These are phyloP conservation scores for Cuniculus paca DNA, from an alignment of 2,797 vertebrate genomes.

Conservation along the genomic window DNA sequence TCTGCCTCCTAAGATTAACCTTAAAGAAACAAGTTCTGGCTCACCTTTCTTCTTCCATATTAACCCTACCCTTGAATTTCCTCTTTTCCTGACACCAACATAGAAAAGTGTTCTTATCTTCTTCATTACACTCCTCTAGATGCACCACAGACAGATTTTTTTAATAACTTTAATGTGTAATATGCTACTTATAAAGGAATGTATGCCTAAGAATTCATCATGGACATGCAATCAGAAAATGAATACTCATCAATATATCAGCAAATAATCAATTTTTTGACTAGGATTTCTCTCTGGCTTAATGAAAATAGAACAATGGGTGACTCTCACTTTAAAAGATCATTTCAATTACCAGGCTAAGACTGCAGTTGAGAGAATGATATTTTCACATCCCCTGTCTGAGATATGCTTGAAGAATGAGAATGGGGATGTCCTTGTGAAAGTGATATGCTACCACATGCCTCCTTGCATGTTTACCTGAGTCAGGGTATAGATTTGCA, in stretches of 20 bases:
- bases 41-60: not conserved
- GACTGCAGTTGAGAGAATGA: not conserved
- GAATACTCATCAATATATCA: not conserved
- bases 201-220: not conserved
- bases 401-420: not conserved
- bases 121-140: not conserved
- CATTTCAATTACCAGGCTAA: not conserved
- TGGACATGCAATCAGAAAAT: not conserved
- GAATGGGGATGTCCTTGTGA: not conserved
- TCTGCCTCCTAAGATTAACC: not conserved
- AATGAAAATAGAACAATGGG: not conserved
- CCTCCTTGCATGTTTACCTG: not conserved
- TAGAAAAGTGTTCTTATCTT: not conserved
- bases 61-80: not conserved
- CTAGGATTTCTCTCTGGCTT: not conserved
- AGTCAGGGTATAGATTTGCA: not conserved
- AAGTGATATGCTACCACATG: rapidly evolving
- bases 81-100: not conserved
- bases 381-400: not conserved
- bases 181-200: not conserved
- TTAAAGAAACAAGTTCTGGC: not conserved
- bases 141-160: not conserved
- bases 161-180: not conserved
- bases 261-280: not conserved
- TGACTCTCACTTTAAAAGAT: not conserved